These are phyloP conservation scores for Aphodius sticticus DNA, from an alignment of 2,888 invertebrate genomes.

Conservation along the genomic window DNA sequence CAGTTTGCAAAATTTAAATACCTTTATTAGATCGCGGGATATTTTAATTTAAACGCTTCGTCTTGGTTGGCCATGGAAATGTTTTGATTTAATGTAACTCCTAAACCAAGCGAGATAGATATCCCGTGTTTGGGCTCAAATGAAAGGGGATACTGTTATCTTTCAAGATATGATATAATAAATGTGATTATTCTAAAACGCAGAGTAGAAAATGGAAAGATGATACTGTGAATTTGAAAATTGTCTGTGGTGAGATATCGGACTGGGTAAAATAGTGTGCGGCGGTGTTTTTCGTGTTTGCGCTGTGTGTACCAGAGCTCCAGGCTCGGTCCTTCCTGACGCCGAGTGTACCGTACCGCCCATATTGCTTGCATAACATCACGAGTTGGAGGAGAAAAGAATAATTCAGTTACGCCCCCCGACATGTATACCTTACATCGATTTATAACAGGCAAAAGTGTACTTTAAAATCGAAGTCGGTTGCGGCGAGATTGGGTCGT, in stretches of 20 bases:
- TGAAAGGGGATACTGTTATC: background rate
- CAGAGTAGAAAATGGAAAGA: background rate
- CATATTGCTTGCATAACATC: constrained; percentile 63
- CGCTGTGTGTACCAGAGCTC: constrained; percentile 20
- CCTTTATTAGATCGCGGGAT: no score
- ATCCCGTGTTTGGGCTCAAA: background rate
- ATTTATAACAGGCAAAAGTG: constrained; percentile 60
- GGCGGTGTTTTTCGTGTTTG: constrained; percentile 4
- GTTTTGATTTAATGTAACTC: background rate
- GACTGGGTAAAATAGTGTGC: background rate
- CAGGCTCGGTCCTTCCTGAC: constrained; percentile 13
- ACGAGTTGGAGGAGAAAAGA: constrained; percentile 62
- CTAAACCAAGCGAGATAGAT: background rate
- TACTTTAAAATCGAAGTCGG: constrained; percentile 52
- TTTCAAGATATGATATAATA: no score
- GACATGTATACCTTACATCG: constrained; percentile 61
- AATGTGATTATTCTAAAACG: background rate
- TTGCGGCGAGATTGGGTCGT: constrained; percentile 49
- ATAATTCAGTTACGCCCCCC: constrained; percentile 62
- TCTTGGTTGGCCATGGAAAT: no score
- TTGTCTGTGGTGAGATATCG: background rate
- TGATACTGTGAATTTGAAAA: background rate
- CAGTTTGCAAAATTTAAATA: no score
- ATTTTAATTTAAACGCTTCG: no score
- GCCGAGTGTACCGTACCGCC: constrained; percentile 59